Percentiles rank a stretch among this genome's conserved stretches.
These are phyloP conservation scores for Trichonephila clavipes DNA, from an alignment of 1,140 invertebrate species.

Conservation along the genomic window DNA sequence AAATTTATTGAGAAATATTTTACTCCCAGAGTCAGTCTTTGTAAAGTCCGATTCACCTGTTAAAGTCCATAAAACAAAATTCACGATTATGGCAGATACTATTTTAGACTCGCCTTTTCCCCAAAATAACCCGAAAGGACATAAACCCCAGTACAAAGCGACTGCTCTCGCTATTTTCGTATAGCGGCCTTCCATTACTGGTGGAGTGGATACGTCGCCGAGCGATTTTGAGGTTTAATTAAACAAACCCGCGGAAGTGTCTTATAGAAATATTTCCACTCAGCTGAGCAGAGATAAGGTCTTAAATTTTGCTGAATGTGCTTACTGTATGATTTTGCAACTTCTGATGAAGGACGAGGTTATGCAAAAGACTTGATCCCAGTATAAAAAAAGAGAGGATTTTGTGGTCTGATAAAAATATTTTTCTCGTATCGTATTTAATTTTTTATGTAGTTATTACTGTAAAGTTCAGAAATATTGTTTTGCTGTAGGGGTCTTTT, in stretches of 20 bases:
- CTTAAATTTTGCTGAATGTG: neutral
- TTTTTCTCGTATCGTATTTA: too few relatives aligned
- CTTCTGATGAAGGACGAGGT: too few relatives aligned
- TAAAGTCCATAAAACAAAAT: slow-evolving; percentile 1
- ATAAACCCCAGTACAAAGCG: slow-evolving; percentile 1
- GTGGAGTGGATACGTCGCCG: neutral
- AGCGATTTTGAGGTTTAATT: neutral
- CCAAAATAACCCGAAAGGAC: neutral
- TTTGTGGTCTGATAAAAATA: too few relatives aligned
- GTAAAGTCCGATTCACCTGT: neutral
- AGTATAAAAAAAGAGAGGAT: too few relatives aligned
- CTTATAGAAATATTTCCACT: neutral
- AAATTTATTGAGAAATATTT: neutral
- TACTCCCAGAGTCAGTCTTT: neutral
- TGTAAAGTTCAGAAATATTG: too few relatives aligned
- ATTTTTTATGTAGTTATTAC: too few relatives aligned
- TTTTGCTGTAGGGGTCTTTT: too few relatives aligned
- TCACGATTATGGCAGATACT: neutral
- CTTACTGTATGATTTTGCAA: too few relatives aligned
- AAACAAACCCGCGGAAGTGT: neutral
- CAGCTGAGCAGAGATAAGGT: neutral
- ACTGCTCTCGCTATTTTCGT: neutral
- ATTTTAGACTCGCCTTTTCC: neutral
- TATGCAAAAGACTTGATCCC: too few relatives aligned
- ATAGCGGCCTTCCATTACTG: neutral